phyloP scores from a whole-genome alignment of 2,113 vertebrate species.

The Planiliza haematocheilus region DNA sequence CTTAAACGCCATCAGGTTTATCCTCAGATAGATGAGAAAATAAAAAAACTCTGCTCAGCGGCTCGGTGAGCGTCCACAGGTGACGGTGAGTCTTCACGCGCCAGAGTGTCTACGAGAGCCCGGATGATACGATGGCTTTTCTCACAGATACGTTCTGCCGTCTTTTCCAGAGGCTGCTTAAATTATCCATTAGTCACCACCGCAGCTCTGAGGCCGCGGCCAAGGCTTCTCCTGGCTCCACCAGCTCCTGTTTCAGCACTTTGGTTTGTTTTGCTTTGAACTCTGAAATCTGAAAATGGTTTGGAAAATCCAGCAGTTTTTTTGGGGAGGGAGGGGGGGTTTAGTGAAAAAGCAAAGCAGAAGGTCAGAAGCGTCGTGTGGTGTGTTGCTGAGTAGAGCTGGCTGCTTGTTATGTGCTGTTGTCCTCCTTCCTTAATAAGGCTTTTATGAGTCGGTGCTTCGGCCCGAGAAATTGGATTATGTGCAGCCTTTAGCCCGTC shows the following conservation, averaged over 20 bases:
- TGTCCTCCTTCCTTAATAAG: background rate
- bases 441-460: constrained; percentile 23
- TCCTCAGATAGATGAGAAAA: too few species aligned
- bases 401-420: constrained; percentile 4
- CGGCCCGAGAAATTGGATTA: constrained; percentile 26
- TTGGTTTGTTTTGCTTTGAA: constrained; percentile 48
- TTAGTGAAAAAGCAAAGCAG: background rate
- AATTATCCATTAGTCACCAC: constrained; percentile 48
- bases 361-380: background rate
- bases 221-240: constrained; percentile 33
- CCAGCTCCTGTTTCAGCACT: constrained; percentile 51
- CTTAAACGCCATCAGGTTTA: too few species aligned
- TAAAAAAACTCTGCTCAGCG: too few species aligned
- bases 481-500: background rate
- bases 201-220: constrained; percentile 19
- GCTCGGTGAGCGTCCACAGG: too few species aligned
- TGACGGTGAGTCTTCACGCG: background rate
- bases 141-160: constrained; percentile 21
- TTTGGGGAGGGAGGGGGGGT: too few species aligned
- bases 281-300: constrained; percentile 48
- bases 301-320: constrained; percentile 19
- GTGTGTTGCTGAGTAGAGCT: background rate
- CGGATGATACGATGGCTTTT: constrained; percentile 5
- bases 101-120: too few species aligned
- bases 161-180: constrained; percentile 5